Evolutionary conservation across 2,113 vertebrate species (phyloP).

Genomic region (Chaetodon auriga): DNA sequence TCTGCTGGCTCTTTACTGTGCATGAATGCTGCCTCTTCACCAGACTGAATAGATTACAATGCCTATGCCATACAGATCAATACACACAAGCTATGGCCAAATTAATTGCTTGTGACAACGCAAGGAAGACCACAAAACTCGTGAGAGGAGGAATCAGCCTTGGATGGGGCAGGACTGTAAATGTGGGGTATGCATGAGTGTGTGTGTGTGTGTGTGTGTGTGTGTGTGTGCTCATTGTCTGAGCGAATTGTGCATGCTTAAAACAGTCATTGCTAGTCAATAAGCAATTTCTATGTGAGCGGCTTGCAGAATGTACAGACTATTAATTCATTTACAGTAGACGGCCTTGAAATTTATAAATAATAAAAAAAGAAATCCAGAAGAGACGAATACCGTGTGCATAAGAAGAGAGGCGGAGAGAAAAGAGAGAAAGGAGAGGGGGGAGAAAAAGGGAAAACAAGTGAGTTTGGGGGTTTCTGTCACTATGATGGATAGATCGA

Average conservation of each 20-base stretch:
- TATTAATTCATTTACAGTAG: conserved; percentile 56
- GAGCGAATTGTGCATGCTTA: conserved; percentile 53
- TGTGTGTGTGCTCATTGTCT: conserved; percentile 40
- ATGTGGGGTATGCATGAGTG: background rate
- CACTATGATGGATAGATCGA: conserved; percentile 78
- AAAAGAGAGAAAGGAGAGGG: background rate
- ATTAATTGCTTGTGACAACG: conserved; percentile 85
- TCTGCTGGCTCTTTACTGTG: conserved; percentile 62
- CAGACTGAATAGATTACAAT: conserved; percentile 83
- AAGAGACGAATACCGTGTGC: conserved; percentile 5
- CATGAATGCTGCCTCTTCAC: conserved; percentile 75
- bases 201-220: background rate
- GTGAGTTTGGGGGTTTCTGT: conserved; percentile 75
- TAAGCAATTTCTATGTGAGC: conserved; percentile 63
- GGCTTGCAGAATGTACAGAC: conserved; percentile 23
- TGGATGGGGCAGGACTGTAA: conserved; percentile 15
- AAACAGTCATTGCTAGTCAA: conserved; percentile 74
- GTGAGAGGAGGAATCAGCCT: conserved; percentile 45
- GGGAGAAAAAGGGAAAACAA: conserved; percentile 14
- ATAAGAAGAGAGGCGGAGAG: conserved; percentile 27
- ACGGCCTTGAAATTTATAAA: conserved; percentile 33
- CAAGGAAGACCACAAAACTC: conserved; percentile 65
- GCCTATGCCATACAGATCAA: conserved; percentile 81
- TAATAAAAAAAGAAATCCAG: background rate
- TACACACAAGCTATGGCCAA: conserved; percentile 82